Conservation (phyloP, 2,797 vertebrate species). For the Microhierax caerulescens region DNA sequence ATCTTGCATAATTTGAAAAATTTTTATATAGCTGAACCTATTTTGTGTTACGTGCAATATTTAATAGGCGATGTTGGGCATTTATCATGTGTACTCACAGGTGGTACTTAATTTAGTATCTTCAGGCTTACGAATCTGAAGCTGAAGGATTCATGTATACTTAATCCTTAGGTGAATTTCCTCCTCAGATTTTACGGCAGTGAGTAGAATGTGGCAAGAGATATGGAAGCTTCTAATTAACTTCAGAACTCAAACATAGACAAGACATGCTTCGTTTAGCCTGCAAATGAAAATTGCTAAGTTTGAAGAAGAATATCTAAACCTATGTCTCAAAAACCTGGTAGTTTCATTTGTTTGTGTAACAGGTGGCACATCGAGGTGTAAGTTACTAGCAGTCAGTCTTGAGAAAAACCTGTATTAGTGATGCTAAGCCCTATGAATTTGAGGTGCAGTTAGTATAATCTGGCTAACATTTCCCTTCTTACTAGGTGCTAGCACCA, state of each 20-base stretch:
- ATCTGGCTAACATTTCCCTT: background rate
- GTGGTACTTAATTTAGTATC: background rate
- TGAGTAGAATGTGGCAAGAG: background rate
- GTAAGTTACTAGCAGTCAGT: background rate
- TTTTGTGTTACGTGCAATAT: background rate
- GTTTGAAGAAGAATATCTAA: background rate
- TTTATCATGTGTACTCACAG: background rate
- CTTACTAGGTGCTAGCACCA: background rate
- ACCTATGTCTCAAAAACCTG: background rate
- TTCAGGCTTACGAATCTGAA: background rate
- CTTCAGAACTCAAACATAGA: background rate
- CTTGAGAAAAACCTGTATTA: background rate
- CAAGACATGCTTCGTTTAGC: background rate
- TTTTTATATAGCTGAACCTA: background rate
- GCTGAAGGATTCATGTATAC: background rate
- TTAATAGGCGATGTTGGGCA: background rate
- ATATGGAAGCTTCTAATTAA: background rate
- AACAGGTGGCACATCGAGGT: background rate
- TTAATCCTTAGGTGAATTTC: background rate
- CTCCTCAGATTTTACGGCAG: background rate
- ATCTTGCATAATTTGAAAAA: background rate
- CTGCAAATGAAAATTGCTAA: background rate
- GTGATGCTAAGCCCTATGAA: background rate
- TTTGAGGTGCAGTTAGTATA: background rate
- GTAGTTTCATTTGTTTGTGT: background rate